Evolutionary conservation across 2,113 vertebrate genomes (phyloP).

Genomic region (Galemys pyrenaicus): DNA sequence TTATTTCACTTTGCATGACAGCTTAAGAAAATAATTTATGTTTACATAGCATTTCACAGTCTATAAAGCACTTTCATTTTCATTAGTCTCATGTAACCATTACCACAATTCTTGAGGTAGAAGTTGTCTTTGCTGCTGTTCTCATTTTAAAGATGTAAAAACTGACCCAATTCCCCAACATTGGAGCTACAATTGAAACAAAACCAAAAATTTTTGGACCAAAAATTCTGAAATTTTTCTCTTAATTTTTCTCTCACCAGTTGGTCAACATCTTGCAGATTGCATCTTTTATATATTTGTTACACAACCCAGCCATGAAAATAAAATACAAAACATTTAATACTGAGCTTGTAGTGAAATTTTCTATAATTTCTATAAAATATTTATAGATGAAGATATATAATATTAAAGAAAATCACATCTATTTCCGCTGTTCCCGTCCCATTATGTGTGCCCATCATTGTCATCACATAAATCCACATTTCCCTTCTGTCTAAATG

Average conservation of each 20-base stretch:
- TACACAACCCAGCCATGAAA: background rate
- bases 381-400: background rate
- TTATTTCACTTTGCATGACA: background rate
- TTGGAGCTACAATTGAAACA: background rate
- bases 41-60: background rate
- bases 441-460: background rate
- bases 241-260: background rate
- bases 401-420: background rate
- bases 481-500: background rate
- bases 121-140: background rate
- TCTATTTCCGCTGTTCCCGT: background rate
- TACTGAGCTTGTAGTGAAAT: background rate
- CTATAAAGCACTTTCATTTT: background rate
- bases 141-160: background rate
- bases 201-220: background rate
- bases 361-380: background rate
- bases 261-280: background rate
- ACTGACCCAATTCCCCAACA: background rate
- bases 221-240: background rate
- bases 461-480: background rate
- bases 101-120: background rate
- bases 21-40: background rate
- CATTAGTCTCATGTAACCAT: background rate
- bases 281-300: background rate
- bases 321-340: background rate